Percentiles rank a stretch among this genome's conserved stretches.
Evolutionary conservation across 1,140 invertebrate species (phyloP).

Genomic region (Oryzaephilus surinamensis): DNA sequence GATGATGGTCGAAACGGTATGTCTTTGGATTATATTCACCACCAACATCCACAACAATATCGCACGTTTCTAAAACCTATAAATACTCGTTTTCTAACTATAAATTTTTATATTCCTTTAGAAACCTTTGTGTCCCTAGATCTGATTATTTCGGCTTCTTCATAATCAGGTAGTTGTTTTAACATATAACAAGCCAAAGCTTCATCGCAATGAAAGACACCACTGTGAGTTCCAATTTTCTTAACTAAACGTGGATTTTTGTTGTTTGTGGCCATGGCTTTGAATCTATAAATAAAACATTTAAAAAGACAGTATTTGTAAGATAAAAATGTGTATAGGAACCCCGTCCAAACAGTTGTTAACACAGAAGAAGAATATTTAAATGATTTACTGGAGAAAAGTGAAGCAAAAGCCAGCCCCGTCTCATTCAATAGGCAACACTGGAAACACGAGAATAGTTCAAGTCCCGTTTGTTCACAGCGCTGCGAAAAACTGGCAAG

Average conservation of each 20-base stretch:
- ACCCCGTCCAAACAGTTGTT: conserved; percentile 13
- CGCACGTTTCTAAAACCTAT: conserved; percentile 65
- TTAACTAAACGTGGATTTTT: conserved; percentile 24
- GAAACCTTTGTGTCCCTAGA: conserved; percentile 42
- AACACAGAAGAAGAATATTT: not conserved
- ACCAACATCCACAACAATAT: conserved; percentile 97
- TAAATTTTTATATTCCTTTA: too few relatives aligned
- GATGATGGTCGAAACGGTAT: conserved; percentile 91
- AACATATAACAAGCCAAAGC: conserved; percentile 87
- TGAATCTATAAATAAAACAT: conserved; percentile 28
- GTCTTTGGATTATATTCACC: conserved; percentile 66
- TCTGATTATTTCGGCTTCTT: conserved; percentile 73
- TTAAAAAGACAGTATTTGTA: not conserved
- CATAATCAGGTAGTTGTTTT: conserved; percentile 68
- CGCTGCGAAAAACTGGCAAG: too few relatives aligned
- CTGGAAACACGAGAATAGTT: too few relatives aligned
- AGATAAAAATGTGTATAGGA: not conserved
- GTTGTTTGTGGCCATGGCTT: conserved; percentile 27
- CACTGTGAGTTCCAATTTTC: conserved; percentile 69
- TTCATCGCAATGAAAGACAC: conserved; percentile 93
- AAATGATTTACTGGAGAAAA: too few relatives aligned
- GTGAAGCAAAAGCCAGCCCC: too few relatives aligned
- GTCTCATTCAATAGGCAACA: too few relatives aligned
- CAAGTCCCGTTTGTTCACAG: too few relatives aligned
- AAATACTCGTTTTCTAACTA: conserved; percentile 3